These are phyloP conservation scores for Anas platyrhynchos DNA, from an alignment of 2,113 vertebrate species.

Conservation along the genomic window DNA sequence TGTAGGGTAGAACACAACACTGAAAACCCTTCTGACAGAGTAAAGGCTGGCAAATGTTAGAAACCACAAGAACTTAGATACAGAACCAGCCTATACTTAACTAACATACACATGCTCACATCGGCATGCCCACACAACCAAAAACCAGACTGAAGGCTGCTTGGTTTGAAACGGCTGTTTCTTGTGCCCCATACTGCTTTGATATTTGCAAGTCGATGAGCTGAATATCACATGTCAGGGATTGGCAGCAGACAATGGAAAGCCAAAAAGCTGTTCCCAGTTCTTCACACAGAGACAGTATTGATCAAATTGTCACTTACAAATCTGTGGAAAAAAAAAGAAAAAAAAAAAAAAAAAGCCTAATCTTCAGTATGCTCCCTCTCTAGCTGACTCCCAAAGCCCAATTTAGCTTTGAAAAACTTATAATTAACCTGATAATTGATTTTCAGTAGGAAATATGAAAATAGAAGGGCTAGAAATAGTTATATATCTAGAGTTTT, in stretches of 20 bases:
- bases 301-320: slow-evolving; percentile 43
- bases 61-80: slow-evolving; percentile 31
- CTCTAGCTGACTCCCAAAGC: neutral
- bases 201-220: neutral
- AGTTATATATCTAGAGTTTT: neutral
- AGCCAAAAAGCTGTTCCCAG: slow-evolving; percentile 18
- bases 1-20: neutral
- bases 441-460: slow-evolving; percentile 32
- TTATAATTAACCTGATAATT: slow-evolving; percentile 50
- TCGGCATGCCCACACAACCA: fast-evolving
- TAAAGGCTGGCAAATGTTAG: slow-evolving; percentile 19
- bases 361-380: neutral
- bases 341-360: neutral
- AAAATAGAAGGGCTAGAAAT: neutral
- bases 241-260: slow-evolving; percentile 38
- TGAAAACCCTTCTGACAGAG: neutral
- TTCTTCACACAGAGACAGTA: neutral
- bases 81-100: slow-evolving; percentile 2
- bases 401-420: slow-evolving; percentile 15
- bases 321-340: neutral
- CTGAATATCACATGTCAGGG: slow-evolving; percentile 1
- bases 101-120: neutral
- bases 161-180: neutral
- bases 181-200: neutral
- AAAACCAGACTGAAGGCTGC: neutral